These are phyloP conservation scores for Ormyrus rosae DNA, from an alignment of 2,888 invertebrate genomes.

Conservation along the genomic window DNA sequence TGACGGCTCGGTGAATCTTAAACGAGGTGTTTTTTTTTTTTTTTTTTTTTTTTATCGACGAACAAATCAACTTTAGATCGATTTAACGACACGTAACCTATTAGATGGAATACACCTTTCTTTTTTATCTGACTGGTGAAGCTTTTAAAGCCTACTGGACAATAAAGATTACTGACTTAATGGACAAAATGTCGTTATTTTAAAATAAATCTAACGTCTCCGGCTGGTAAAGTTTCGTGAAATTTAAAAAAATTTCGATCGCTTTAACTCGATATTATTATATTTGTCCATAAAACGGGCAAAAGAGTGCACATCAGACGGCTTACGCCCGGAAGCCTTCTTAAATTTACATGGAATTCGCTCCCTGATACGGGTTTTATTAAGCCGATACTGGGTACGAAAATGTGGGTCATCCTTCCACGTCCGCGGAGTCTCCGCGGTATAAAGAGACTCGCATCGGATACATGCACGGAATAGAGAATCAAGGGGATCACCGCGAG, in stretches of 20 bases:
- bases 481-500: not conserved
- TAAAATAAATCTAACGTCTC: no score
- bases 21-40: not conserved
- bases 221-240: no score
- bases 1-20: not conserved
- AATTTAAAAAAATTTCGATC: no score
- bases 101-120: no score
- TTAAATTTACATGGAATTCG: constrained; percentile 37
- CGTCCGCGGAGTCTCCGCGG: constrained; percentile 11
- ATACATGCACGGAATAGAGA: constrained; percentile 41
- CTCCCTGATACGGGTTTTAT: constrained; percentile 35
- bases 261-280: no score
- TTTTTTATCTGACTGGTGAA: no score
- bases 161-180: no score
- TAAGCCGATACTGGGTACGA: not conserved
- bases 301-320: no score
- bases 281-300: no score
- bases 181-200: no score
- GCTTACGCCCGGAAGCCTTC: not conserved
- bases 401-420: constrained; percentile 51
- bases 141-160: no score
- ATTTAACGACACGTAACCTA: not conserved
- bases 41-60: not conserved
- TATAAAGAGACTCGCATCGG: not conserved
- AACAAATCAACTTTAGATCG: not conserved